Percentiles rank a stretch among this genome's conserved stretches.
Conservation (phyloP, 2,888 invertebrate genomes). For the Drosophila birchii region DNA sequence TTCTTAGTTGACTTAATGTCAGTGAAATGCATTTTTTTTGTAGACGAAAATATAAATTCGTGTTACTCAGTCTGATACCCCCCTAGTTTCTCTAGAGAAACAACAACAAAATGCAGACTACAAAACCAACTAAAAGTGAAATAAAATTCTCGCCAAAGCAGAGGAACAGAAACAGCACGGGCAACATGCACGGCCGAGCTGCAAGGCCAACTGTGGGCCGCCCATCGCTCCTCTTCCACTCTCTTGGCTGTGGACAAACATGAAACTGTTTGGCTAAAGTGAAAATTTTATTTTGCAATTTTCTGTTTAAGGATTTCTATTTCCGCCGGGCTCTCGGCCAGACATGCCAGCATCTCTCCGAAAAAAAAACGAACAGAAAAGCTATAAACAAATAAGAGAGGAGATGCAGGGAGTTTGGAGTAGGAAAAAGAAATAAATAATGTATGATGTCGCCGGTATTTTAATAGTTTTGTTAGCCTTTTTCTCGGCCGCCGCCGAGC, state of each 20-base stretch:
- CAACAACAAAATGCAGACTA: slow-evolving; percentile 9
- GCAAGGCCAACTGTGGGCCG: slow-evolving; percentile 39
- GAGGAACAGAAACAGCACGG: slow-evolving; percentile 39
- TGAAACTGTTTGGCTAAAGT: slow-evolving; percentile 66
- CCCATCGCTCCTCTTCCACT: slow-evolving; percentile 1
- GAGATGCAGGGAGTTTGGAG: slow-evolving; percentile 23
- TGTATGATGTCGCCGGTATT: slow-evolving; percentile 75
- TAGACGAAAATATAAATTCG: neutral
- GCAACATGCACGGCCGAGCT: slow-evolving; percentile 65
- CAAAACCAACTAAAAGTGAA: slow-evolving; percentile 42
- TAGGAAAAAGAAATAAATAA: slow-evolving; percentile 64
- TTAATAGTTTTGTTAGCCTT: slow-evolving; percentile 79
- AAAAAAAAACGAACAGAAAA: slow-evolving; percentile 46
- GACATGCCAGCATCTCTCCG: slow-evolving; percentile 44
- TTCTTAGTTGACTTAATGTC: neutral
- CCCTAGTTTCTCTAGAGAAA: neutral
- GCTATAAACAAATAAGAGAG: slow-evolving; percentile 48
- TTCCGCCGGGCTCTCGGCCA: slow-evolving; percentile 64
- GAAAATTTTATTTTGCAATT: slow-evolving; percentile 76
- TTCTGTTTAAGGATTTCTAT: slow-evolving; percentile 75
- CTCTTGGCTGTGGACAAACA: slow-evolving; percentile 49
- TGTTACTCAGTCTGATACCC: neutral
- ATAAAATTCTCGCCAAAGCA: slow-evolving; percentile 47
- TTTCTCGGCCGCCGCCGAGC: slow-evolving; percentile 51
- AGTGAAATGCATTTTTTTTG: neutral